phyloP scores from a whole-genome alignment of 2,113 vertebrate species.

The Actenoides lindsayi region DNA sequence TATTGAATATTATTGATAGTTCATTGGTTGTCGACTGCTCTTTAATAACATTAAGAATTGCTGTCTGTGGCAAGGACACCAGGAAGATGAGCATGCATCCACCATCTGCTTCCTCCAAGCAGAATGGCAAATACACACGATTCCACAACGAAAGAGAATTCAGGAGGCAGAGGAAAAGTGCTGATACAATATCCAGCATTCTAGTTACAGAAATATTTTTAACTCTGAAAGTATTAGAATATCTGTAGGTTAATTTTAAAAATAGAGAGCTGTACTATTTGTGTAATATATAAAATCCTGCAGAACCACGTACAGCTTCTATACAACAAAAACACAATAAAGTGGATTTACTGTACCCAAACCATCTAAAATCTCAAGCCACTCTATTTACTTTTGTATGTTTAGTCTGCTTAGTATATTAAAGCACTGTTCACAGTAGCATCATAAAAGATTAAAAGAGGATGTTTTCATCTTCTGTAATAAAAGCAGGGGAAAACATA shows the following conservation, averaged over 20 bases:
- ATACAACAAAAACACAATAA: background rate
- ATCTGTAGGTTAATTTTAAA: background rate
- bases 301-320: background rate
- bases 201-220: background rate
- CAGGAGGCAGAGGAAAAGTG: background rate
- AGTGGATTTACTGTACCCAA: background rate
- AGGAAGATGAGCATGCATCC: background rate
- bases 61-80: background rate
- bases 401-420: background rate
- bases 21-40: background rate
- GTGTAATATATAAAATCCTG: background rate
- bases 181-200: background rate
- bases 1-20: background rate
- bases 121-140: fast-evolving
- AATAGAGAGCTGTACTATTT: background rate
- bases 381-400: background rate
- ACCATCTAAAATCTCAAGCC: background rate
- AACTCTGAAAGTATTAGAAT: background rate
- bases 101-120: background rate
- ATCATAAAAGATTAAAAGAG: background rate
- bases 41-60: background rate
- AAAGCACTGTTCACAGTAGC: background rate
- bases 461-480: background rate
- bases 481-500: background rate
- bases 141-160: background rate